These are phyloP conservation scores for Andrena bicolor DNA, from an alignment of 2,888 invertebrate genomes.

Conservation along the genomic window DNA sequence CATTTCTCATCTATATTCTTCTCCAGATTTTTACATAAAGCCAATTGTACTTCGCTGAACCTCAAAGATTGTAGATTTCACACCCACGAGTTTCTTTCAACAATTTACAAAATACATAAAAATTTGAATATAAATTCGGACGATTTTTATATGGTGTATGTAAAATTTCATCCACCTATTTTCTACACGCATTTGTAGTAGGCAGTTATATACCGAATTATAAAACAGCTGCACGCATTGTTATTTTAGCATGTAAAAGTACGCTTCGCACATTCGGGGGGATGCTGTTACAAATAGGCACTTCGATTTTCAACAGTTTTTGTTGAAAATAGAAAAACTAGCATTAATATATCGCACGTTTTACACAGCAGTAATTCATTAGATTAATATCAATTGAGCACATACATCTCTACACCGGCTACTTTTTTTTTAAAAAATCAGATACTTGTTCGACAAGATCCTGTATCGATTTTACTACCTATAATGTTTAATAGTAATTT, in stretches of 20 bases:
- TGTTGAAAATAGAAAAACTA: constrained; percentile 9
- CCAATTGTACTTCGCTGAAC: no score
- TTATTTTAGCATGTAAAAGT: constrained; percentile 21
- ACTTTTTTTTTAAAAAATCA: not conserved
- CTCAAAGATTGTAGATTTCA: no score
- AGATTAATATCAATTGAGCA: constrained; percentile 9
- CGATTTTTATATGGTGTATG: not conserved
- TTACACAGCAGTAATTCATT: constrained; percentile 12
- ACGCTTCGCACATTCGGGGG: constrained; percentile 8
- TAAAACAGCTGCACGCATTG: constrained; percentile 38
- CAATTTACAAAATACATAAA: no score
- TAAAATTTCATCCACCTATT: not conserved
- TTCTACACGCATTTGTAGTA: not conserved
- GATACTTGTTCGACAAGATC: no score
- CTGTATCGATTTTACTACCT: no score
- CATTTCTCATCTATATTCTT: no score
- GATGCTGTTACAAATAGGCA: constrained; percentile 12
- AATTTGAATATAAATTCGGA: no score
- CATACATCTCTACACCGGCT: not conserved
- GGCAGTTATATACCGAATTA: constrained; percentile 12
- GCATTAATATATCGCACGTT: constrained; percentile 17
- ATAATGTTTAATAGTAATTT: no score
- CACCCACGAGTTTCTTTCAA: no score
- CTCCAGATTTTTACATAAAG: no score
- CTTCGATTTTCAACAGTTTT: not conserved